Evolutionary conservation across 2,888 invertebrate genomes (phyloP).

Genomic region (Cheilosia grossa): DNA sequence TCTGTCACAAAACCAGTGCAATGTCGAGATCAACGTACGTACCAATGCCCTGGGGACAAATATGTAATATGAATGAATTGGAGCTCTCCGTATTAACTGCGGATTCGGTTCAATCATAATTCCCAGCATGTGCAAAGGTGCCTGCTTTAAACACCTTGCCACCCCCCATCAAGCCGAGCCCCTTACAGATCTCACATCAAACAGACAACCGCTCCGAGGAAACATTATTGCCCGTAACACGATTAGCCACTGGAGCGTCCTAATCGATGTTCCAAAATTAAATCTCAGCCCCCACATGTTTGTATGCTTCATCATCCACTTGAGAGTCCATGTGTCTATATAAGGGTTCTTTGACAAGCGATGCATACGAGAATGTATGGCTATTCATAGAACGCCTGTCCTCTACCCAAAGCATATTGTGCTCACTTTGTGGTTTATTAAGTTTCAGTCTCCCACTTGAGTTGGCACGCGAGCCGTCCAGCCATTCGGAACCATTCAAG

Average conservation of each 20-base stretch:
- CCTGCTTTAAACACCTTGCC: too few species aligned
- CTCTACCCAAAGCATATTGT: background rate
- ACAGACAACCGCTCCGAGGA: slow-evolving; percentile 24
- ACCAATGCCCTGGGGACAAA: too few species aligned
- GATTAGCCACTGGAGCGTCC: slow-evolving; percentile 55
- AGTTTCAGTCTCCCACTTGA: slow-evolving; percentile 63
- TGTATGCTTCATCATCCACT: slow-evolving; percentile 29
- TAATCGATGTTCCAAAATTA: slow-evolving; percentile 67
- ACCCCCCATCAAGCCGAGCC: too few species aligned
- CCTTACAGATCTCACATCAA: background rate
- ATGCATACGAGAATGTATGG: slow-evolving; percentile 60
- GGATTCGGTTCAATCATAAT: too few species aligned
- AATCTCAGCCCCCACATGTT: slow-evolving; percentile 26
- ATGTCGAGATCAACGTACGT: too few species aligned
- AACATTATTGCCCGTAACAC: slow-evolving; percentile 50
- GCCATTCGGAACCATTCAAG: slow-evolving; percentile 65
- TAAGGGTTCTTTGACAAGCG: slow-evolving; percentile 68
- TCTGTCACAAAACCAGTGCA: too few species aligned
- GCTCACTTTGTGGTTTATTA: slow-evolving; percentile 73
- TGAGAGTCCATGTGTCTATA: slow-evolving; percentile 35
- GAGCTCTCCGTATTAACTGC: too few species aligned
- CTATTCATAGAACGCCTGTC: slow-evolving; percentile 57
- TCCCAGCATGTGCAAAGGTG: too few species aligned
- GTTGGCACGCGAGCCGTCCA: slow-evolving; percentile 58
- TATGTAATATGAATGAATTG: too few species aligned